These are phyloP conservation scores for Selenia dentaria DNA, from an alignment of 2,888 invertebrate species.

Conservation along the genomic window DNA sequence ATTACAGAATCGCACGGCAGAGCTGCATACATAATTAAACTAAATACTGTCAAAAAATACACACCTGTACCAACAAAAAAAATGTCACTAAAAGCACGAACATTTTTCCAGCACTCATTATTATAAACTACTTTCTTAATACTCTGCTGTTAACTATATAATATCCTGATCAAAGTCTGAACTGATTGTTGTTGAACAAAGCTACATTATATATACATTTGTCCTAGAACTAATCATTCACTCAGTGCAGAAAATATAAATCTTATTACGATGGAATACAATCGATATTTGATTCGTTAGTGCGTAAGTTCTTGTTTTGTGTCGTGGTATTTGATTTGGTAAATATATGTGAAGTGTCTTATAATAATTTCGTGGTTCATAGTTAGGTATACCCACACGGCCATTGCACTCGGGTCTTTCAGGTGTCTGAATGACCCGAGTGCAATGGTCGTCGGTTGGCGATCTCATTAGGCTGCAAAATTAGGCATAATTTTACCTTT, in stretches of 20 bases:
- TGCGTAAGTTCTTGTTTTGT: neutral
- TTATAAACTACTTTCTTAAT: neutral
- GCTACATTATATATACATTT: neutral
- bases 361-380: neutral
- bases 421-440: too few relatives aligned
- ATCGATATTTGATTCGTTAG: too few relatives aligned
- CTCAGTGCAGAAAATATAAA: neutral
- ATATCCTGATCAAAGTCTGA: neutral
- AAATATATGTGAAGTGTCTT: conserved; percentile 11
- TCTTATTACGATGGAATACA: neutral
- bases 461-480: too few relatives aligned
- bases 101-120: neutral
- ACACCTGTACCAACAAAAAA: conserved; percentile 37
- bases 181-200: neutral
- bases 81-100: conserved; percentile 19
- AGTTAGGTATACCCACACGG: too few relatives aligned
- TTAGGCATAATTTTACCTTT: too few relatives aligned
- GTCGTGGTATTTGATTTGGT: conserved; percentile 1
- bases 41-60: neutral
- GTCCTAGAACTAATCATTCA: neutral
- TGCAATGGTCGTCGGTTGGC: too few relatives aligned
- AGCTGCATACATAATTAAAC: too few relatives aligned
- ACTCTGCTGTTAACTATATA: neutral
- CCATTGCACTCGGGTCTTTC: too few relatives aligned
- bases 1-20: too few relatives aligned